Conservation (phyloP, 1,140 invertebrate genomes). For the Drosophila tani region DNA sequence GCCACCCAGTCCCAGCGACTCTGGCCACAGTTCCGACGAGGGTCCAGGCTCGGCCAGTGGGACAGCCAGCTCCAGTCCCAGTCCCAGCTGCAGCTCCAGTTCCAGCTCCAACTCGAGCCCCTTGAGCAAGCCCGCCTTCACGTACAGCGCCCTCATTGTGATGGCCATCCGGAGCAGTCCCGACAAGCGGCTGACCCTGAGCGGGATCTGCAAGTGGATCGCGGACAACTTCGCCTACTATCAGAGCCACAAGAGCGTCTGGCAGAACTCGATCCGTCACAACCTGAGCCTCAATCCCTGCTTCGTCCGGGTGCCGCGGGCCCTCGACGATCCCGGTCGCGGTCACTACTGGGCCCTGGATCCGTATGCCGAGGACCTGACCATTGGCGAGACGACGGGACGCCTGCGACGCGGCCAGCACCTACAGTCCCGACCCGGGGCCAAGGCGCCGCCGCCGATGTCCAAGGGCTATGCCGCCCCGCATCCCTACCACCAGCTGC, state of each 20-base stretch:
- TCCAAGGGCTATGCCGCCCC: conserved; percentile 10
- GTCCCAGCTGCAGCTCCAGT: neutral
- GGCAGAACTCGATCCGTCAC: conserved; percentile 99
- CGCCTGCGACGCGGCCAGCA: conserved; percentile 56
- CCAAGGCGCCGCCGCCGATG: neutral
- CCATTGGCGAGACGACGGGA: conserved; percentile 74
- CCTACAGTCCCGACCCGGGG: conserved; percentile 37
- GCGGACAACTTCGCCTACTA: conserved; percentile 95
- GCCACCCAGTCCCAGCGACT: conserved; percentile 28
- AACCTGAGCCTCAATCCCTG: conserved; percentile 88
- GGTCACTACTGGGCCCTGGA: conserved; percentile 80
- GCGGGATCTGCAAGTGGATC: conserved; percentile 95
- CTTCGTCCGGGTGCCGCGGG: conserved; percentile 71
- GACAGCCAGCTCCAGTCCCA: neutral
- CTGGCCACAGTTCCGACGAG: conserved; percentile 54
- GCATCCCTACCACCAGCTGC: conserved; percentile 32
- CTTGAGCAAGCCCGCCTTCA: conserved; percentile 91
- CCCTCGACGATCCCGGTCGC: conserved; percentile 73
- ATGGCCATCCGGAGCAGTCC: conserved; percentile 98
- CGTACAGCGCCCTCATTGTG: conserved; percentile 98
- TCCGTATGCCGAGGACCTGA: conserved; percentile 73
- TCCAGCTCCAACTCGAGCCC: neutral
- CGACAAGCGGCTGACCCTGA: conserved; percentile 92
- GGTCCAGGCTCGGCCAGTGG: neutral
- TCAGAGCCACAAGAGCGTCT: conserved; percentile 96